These are phyloP conservation scores for Megalopta genalis DNA, from an alignment of 1,140 invertebrate species.

Conservation along the genomic window DNA sequence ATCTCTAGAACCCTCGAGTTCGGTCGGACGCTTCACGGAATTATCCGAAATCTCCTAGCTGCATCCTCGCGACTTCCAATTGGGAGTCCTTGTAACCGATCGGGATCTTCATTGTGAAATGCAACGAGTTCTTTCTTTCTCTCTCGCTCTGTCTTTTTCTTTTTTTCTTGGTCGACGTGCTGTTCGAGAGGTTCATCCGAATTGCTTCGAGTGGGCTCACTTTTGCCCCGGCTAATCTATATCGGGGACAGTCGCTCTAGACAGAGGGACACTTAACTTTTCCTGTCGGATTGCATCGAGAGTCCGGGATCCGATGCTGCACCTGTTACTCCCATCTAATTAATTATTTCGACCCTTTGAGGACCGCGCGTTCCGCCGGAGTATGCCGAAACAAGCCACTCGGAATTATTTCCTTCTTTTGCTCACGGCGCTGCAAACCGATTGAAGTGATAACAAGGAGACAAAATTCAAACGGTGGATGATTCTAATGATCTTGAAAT, in stretches of 20 bases:
- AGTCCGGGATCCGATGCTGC: not conserved
- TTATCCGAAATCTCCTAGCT: constrained; percentile 76
- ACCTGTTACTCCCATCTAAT: constrained; percentile 31
- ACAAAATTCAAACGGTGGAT: too few species aligned
- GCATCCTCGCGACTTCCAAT: constrained; percentile 32
- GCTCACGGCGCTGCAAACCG: not conserved
- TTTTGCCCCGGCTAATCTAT: constrained; percentile 39
- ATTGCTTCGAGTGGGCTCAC: constrained; percentile 58
- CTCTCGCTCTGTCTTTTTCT: too few species aligned
- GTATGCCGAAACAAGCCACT: not conserved
- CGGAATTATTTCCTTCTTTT: constrained; percentile 2
- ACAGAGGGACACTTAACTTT: constrained; percentile 27
- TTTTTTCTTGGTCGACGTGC: constrained; percentile 28
- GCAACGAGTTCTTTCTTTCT: constrained; percentile 1
- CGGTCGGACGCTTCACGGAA: constrained; percentile 77
- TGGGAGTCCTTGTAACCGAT: constrained; percentile 74
- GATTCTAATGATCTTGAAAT: too few species aligned
- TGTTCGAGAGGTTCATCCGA: constrained; percentile 41
- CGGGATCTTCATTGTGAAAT: constrained; percentile 67
- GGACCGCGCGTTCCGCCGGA: not conserved
- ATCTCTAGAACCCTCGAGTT: constrained; percentile 77
- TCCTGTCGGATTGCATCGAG: constrained; percentile 32
- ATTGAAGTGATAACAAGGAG: too few species aligned
- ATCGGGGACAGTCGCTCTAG: constrained; percentile 31
- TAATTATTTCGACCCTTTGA: constrained; percentile 14